phyloP scores from a whole-genome alignment of 1,140 invertebrate genomes.

The Diorhabda carinulata region DNA sequence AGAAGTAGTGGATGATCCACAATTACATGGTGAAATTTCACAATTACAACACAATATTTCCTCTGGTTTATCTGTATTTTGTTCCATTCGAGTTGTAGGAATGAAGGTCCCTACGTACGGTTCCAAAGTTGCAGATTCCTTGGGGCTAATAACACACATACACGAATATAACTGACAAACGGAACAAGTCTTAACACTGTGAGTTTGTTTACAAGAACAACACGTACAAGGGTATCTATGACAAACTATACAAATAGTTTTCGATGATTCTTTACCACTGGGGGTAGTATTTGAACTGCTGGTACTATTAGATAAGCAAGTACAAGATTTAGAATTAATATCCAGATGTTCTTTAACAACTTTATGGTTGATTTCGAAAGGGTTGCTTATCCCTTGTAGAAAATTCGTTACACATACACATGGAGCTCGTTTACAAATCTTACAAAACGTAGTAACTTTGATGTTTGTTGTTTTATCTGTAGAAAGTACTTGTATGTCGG shows the following conservation, averaged over 20 bases:
- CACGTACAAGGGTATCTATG: slow-evolving; percentile 1
- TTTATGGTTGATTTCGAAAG: slow-evolving; percentile 1
- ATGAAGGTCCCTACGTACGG: not conserved
- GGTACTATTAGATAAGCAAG: not conserved
- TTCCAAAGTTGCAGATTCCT: not conserved
- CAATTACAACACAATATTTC: not conserved
- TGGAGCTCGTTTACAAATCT: slow-evolving; percentile 13
- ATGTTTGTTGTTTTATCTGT: slow-evolving; percentile 30
- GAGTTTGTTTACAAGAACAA: not conserved
- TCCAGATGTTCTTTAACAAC: not conserved
- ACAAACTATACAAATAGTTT: slow-evolving; percentile 8
- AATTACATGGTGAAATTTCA: not conserved
- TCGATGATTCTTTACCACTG: not conserved
- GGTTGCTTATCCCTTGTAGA: not conserved
- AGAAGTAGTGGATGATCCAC: not conserved
- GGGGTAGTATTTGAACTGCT: not conserved
- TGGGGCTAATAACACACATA: not conserved
- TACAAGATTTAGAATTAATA: not conserved
- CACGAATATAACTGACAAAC: not conserved
- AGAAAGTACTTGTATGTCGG: slow-evolving; percentile 28
- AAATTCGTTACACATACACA: slow-evolving; percentile 19
- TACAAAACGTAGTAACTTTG: slow-evolving; percentile 29
- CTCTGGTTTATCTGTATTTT: not conserved
- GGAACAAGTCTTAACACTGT: not conserved
- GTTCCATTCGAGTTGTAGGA: not conserved